These are phyloP conservation scores for Etheostoma perlongum DNA, from an alignment of 2,797 vertebrate species.

Conservation along the genomic window DNA sequence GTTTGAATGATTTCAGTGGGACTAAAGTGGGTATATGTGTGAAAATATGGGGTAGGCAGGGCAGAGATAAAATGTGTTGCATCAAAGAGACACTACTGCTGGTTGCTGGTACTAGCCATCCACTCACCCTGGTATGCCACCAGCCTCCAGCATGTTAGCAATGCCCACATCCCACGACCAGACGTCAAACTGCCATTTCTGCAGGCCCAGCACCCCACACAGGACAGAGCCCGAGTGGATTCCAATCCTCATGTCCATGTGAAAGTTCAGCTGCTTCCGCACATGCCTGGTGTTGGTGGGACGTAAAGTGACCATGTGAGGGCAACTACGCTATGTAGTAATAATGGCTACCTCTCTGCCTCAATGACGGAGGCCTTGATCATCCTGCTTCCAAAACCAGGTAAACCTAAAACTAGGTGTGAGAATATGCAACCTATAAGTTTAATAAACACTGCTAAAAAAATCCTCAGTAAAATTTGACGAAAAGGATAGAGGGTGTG, in stretches of 20 bases:
- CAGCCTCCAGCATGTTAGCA: constrained; percentile 98
- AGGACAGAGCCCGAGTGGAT: constrained; percentile 97
- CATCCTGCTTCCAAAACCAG: too few relatives aligned
- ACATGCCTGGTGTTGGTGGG: constrained; percentile 83
- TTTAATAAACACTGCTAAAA: too few relatives aligned
- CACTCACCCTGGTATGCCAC: constrained; percentile 96
- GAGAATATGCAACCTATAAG: too few relatives aligned
- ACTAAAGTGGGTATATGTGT: background rate
- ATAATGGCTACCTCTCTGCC: too few relatives aligned
- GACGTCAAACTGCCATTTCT: constrained; percentile 99
- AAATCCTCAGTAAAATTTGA: too few relatives aligned
- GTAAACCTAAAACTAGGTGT: too few relatives aligned
- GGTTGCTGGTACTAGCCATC: background rate
- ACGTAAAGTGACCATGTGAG: background rate
- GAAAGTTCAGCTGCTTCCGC: constrained; percentile 89
- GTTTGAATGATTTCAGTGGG: background rate
- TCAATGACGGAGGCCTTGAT: too few relatives aligned
- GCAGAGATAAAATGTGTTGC: background rate
- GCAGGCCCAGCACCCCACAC: constrained; percentile 95
- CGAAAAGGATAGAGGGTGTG: too few relatives aligned
- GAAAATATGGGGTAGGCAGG: background rate
- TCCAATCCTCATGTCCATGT: constrained; percentile 98
- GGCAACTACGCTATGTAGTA: too few relatives aligned
- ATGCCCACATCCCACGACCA: constrained; percentile 99
- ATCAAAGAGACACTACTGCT: background rate